Base-by-base conservation (phyloP, 2,113 vertebrate genomes). In the Semnornis frantzii region DNA sequence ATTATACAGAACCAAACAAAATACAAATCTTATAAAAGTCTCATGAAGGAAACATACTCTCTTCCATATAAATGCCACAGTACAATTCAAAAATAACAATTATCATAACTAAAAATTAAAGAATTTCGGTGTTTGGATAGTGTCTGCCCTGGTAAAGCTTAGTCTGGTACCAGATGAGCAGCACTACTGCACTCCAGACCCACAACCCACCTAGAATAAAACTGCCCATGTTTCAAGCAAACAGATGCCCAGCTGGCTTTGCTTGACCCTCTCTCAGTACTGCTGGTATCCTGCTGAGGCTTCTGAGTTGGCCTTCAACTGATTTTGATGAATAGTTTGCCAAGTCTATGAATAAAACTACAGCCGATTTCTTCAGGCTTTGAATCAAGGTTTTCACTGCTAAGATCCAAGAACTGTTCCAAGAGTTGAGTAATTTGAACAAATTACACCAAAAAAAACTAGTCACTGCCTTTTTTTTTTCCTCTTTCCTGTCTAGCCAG, bases 401-500 rank as follows among this genome's bases (percentile, higher is more conserved):
- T 60, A 82, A 82, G 58, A 75, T 52, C 14, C 58, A 93, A 23
- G 16, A 42, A 21, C 24, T 16, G 3, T 75, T 81, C 44, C 58
- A 96, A 66, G 31, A 69, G 48, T 3, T 58, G 48, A 87, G 39
- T 62, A 84, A 82, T 50, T 24, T 50, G 58, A 84, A 74, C 57
- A 84, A 94, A 42, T 72, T 9, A 57, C 28, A 82, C 3, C 25
- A 58, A 80, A 92, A 91, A 20, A 90, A 93, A 63, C 21, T 54
- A 84, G 8, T 23, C 73, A 79, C 0, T 0, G 4, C 2, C 10
- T 15, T 23, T 37, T 77, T 5, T 27, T 6, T 5, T 27, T 6
- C 24, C 42, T 16, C 28, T 64, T 24, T 64, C 15, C 37, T 58
- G 37, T 78, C 54, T 33, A 90, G 48, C 12, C 76, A 90, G 7